A percentile compares a stretch with the other conserved stretches of the same genome.
Conservation (phyloP, 2,113 vertebrate species). For the Carlito syrichta region DNA sequence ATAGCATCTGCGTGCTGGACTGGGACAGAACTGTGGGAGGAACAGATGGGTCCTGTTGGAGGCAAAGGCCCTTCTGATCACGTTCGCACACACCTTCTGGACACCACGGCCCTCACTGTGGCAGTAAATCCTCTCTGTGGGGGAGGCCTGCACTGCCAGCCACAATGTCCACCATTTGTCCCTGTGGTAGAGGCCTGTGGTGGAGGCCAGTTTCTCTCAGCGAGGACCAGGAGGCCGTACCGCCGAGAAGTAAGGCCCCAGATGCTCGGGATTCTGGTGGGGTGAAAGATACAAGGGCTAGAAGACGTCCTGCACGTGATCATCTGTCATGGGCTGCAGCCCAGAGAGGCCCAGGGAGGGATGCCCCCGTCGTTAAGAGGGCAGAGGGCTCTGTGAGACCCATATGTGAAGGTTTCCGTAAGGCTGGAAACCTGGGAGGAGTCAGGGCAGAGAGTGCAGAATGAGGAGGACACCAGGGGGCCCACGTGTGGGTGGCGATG, state of each 20-base stretch:
- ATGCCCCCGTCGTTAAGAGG: fast-evolving
- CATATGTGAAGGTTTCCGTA: no score
- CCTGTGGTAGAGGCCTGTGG: background rate
- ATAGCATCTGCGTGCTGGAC: background rate
- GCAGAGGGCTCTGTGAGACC: background rate
- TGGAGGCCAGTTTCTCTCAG: background rate
- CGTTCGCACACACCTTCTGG: fast-evolving
- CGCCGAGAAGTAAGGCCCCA: background rate
- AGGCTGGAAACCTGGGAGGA: background rate
- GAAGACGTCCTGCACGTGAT: background rate
- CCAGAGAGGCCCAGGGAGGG: no score
- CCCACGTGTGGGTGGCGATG: no score
- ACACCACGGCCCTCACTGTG: background rate
- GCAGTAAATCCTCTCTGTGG: background rate
- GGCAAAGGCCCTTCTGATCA: background rate
- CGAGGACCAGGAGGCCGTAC: background rate
- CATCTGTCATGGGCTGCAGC: background rate
- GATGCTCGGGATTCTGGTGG: background rate
- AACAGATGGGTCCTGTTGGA: background rate
- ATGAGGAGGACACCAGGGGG: background rate
- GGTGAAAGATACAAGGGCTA: background rate
- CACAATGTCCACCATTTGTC: background rate
- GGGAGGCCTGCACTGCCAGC: background rate
- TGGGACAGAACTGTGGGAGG: background rate
- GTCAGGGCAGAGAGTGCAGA: background rate